These are phyloP conservation scores for Psilopsiagon aymara DNA, from an alignment of 2,113 vertebrate genomes.

Conservation along the genomic window DNA sequence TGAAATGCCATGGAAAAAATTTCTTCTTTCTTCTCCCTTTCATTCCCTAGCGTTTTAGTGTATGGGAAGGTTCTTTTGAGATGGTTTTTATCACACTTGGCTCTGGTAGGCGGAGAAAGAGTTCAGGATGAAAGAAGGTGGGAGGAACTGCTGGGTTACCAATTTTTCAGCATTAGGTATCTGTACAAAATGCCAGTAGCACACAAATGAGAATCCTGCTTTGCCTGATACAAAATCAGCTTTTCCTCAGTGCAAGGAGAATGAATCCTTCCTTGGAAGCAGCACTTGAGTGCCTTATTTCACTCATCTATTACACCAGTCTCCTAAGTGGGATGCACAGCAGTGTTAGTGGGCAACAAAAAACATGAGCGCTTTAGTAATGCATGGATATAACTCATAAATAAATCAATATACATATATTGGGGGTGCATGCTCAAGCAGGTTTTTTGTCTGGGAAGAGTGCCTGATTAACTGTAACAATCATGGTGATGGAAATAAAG, in stretches of 20 bases:
- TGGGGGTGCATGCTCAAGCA: neutral
- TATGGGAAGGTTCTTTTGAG: neutral
- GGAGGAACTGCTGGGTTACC: slow-evolving; percentile 11
- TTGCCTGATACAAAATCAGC: neutral
- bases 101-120: neutral
- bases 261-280: neutral
- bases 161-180: neutral
- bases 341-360: neutral
- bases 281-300: neutral
- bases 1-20: neutral
- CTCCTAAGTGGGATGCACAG: fast-evolving
- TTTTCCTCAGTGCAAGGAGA: neutral
- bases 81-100: neutral
- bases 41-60: neutral
- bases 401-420: neutral
- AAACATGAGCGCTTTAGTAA: neutral
- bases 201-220: neutral
- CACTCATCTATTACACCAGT: neutral
- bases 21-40: neutral
- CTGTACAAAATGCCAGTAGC: neutral
- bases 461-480: fast-evolving
- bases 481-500: neutral
- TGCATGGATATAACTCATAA: neutral
- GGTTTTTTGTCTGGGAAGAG: neutral
- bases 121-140: slow-evolving; percentile 24